Base-by-base conservation (phyloP, 2,797 vertebrate species). In the Intellagama lesueurii region DNA sequence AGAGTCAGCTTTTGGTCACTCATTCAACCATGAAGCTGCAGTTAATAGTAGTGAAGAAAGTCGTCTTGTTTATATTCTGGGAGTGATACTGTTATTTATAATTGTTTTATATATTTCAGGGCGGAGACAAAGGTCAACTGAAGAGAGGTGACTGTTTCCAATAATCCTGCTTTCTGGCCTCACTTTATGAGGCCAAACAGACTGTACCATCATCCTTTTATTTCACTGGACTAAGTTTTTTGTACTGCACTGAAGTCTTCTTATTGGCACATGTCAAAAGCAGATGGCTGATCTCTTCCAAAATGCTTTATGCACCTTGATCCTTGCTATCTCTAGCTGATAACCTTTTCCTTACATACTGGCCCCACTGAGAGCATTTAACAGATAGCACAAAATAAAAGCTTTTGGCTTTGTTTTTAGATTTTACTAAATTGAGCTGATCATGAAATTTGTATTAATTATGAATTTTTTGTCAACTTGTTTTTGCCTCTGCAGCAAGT, bases 361-460 rank as follows among this genome's bases (percentile, higher is more conserved):
- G 86, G 14, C 90, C 0, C 0, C 87, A 7, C 47, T 56, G 6
- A 7, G 52, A 22, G 47, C 81, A 83, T 56, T 35, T 79, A 80
- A 78, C 80, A 72, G 40, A 14, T 73, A 32, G 79, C 47, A 56
- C 26, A 88, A n/a, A 91, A 88, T n/a, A 22, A 32, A 87, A 73
- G 0, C 30, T 28, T 28, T 85, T 85, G 72, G 8, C 85, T 88
- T 89, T 70, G 8, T 24, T 70, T 88, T 83, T 83, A 40, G 19
- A 79, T 90, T 94, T 91, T 89, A n/a, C n/a, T 82, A 52, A 24
- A 0, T 49, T 1, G 7, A 26, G 32, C 12, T 68, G 68, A 52
- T 19, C 32, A 49, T 85, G 24, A 90, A 85, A 80, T 40, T 40
- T 40, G 40, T 40, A 77, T 40, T 69, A 76, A 32, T 30, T 56